phyloP scores from a whole-genome alignment of 2,113 vertebrate genomes.

The Daubentonia madagascariensis region DNA sequence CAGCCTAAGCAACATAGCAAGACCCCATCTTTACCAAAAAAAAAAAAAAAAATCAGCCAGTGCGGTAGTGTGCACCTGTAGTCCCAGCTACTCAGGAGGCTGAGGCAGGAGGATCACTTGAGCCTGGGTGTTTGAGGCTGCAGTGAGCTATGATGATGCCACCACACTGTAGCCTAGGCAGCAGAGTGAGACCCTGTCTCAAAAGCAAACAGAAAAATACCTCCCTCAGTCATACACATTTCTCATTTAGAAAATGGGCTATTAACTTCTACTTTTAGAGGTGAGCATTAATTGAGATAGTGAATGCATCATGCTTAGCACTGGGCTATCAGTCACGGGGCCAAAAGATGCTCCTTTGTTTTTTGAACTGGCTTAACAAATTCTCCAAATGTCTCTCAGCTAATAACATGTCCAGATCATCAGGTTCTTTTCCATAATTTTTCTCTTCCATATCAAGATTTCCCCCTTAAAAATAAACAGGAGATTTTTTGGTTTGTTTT shows the following conservation, averaged over 20 bases:
- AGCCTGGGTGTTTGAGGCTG: no score
- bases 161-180: no score
- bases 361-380: not conserved
- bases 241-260: not conserved
- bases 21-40: no score
- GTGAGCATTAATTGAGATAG: not conserved
- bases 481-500: not conserved
- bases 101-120: no score
- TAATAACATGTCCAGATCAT: not conserved
- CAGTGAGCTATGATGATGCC: no score
- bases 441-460: not conserved
- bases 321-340: not conserved
- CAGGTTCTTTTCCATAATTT: not conserved
- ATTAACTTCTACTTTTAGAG: not conserved
- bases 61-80: no score
- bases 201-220: no score
- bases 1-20: no score
- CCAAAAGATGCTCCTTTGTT: not conserved
- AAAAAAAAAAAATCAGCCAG: no score
- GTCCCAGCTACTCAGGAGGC: no score
- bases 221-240: not conserved
- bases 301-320: not conserved
- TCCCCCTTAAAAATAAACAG: not conserved
- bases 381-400: not conserved
- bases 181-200: no score